A percentile compares a stretch with the other conserved stretches of the same genome.
Conservation (phyloP, 2,797 vertebrate genomes). For the Acrocephalus scirpaceus region DNA sequence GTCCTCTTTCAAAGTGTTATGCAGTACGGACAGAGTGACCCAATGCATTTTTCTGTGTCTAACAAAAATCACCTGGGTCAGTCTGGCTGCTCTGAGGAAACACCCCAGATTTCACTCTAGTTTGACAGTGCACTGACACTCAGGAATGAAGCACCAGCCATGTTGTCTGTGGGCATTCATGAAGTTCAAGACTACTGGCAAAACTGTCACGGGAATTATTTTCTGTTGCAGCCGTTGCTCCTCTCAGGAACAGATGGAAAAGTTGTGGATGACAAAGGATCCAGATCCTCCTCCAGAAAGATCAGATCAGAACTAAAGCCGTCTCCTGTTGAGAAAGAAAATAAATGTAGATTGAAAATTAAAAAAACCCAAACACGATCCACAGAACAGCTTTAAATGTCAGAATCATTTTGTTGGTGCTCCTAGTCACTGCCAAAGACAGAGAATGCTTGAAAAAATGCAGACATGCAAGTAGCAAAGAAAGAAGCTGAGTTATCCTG, state of each 20-base stretch:
- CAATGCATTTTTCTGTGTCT: background rate
- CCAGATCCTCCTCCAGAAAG: background rate
- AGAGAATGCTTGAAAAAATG: background rate
- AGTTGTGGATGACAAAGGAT: background rate
- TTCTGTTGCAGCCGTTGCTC: background rate
- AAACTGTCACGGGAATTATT: background rate
- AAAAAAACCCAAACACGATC: accelerated
- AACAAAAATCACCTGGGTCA: background rate
- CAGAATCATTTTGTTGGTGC: background rate
- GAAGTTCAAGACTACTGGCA: background rate
- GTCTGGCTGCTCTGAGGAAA: background rate
- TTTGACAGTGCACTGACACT: background rate
- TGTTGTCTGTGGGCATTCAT: background rate
- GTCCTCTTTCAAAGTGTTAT: background rate
- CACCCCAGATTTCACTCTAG: background rate
- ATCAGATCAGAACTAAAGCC: background rate
- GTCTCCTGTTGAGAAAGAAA: background rate
- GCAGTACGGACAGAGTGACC: background rate
- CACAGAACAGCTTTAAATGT: background rate
- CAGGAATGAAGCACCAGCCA: background rate
- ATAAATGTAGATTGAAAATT: background rate
- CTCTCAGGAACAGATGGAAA: background rate
- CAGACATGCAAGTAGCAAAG: background rate
- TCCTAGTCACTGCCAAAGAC: background rate
- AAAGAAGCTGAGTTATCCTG: background rate